Evolutionary conservation across 92 coral and sea anemone genomes (phyloP), one percentile per base, ranked within the genome.

Genomic region (Parazoanthus swiftii): DNA sequence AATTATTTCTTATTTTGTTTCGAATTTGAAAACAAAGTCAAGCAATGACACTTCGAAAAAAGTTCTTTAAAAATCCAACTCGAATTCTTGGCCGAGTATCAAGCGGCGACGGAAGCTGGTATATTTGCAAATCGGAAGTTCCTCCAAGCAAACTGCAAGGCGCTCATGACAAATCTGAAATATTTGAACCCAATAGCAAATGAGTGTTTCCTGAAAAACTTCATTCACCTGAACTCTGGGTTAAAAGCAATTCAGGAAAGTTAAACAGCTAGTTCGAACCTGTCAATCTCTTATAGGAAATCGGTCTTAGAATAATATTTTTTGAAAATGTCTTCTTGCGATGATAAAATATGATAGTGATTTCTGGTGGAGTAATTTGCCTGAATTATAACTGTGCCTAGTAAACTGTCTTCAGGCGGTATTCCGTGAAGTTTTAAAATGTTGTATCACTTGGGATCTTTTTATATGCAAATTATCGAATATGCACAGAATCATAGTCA

Each of bases 401-500:
- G 14, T 8, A 7, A 84, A 23, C 85, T 43, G 23, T 25, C 38
- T 25, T 35, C 16, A 72, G 46, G 79, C 71, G 18, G 26, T 42
- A 84, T 44, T 71, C 79, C 77, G n/a, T 25, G 42, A 44, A 71
- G 63, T 44, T 46, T 72, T 29, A 44, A 74, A 71, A 11, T 67
- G 39, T 43, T 68, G 35, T 37, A 59, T 18, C 33, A 70, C 46
- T 82, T 82, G 10, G 67, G 77, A 23, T 71, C 66, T 71, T 84
- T 76, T 76, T 76, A 89, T 86, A 88, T 89, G 91, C 77, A 90
- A 89, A 82, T 91, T 74, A 85, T 81, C 67, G 93, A 90, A 90
- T 82, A 86, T 88, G 91, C 82, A 78, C 85, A 86, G 90, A 80
- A 90, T 86, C 93, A 81, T 88, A 85, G 89, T 93, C 89, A 93